Base-by-base conservation (phyloP, 2,888 invertebrate genomes). In the Lithodes maja region DNA sequence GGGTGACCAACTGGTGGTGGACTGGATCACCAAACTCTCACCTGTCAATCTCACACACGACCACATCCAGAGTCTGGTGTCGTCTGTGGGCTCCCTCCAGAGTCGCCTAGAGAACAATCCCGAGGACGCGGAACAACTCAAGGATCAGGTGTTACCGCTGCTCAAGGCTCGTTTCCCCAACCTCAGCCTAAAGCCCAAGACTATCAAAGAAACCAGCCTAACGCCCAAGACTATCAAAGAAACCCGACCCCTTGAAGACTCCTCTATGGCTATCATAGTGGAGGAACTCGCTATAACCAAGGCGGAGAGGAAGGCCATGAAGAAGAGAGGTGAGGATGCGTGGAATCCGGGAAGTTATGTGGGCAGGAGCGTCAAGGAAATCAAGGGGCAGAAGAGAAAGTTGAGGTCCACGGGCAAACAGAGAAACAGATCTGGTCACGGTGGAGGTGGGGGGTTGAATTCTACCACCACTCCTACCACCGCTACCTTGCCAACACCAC, bases 11-110 rank as follows among this genome's bases (percentile, higher is more conserved):
- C 55, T 49, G 15, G 61, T 90, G n/a, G 75, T 71, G 17, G 87
- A 83, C 49, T 90, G 90, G 90, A 52, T 90, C 15, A 78, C n/a
- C n/a, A 85, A 90, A 15, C 71, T 90, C 9, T 85, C 87, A 33
- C 90, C 90, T 69, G 54, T 87, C 12, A 78, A 85, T 3, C 54
- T 90, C 15, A 78, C 49, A 17, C 50, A 85, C 17, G 50, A 17
- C 12, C 85, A 87, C 15, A 33, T 87, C 15, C 71, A 79, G 53
- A 87, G 79, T 3, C 61, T 90, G 7, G 68, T 87, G 7, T n/a
- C 50, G 12, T 75, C 78, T 17, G 82, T 82, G 33, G 61, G 80
- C 12, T 55, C 87, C 12, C 77, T 90, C 55, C 87, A 90, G 52
- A 82, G 52, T 33, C 85, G 85, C 52, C 53, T 89, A 52, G 81